These are phyloP conservation scores for Aethes cnicana DNA, from an alignment of 2,888 invertebrate species.

Conservation along the genomic window DNA sequence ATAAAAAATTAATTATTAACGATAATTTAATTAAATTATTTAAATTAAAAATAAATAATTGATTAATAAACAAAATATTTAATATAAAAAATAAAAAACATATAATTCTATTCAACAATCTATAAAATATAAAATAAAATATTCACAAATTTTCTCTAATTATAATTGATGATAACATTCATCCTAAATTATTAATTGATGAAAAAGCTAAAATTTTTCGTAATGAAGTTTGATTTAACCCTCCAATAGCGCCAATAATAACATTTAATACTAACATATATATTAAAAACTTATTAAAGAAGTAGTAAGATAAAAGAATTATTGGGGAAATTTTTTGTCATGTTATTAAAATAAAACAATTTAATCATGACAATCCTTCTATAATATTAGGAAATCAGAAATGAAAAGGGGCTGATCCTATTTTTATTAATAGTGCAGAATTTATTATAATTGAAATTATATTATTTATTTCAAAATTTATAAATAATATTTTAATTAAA, in stretches of 20 bases:
- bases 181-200: constrained; percentile 84
- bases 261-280: constrained; percentile 69
- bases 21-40: constrained; percentile 72
- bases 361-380: constrained; percentile 82
- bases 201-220: constrained; percentile 84
- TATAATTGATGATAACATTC: constrained; percentile 74
- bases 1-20: constrained; percentile 78
- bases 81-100: constrained; percentile 69
- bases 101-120: constrained; percentile 68
- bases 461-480: constrained; percentile 57
- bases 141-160: constrained; percentile 73
- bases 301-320: constrained; percentile 76
- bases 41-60: constrained; percentile 70
- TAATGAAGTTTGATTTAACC: constrained; percentile 79
- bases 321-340: constrained; percentile 86
- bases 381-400: constrained; percentile 84
- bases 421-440: constrained; percentile 77
- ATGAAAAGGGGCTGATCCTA: constrained; percentile 82
- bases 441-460: constrained; percentile 58
- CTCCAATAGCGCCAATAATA: constrained; percentile 75
- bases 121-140: constrained; percentile 71
- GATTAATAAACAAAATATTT: constrained; percentile 77
- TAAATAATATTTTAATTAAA: constrained; percentile 61
- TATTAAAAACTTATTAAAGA: constrained; percentile 65
- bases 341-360: constrained; percentile 80